phyloP scores from a whole-genome alignment of 2,113 vertebrate species.

The Salvator merianae region DNA sequence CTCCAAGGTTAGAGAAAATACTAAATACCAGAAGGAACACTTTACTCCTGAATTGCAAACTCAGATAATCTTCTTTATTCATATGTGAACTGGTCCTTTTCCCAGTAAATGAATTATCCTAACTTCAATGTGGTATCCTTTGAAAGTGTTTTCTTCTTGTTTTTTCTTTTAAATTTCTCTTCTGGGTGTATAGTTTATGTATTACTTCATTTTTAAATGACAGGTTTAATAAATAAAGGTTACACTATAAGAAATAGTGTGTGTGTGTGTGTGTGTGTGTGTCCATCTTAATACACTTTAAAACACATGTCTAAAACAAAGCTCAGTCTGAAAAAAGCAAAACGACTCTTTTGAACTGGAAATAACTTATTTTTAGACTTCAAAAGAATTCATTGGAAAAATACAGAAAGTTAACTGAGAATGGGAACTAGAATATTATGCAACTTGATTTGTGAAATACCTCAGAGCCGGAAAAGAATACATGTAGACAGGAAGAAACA shows the following conservation, averaged over 20 bases:
- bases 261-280: too few species aligned
- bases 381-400: neutral
- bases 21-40: too few species aligned
- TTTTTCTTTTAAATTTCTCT: too few species aligned
- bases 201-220: neutral
- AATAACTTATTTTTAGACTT: neutral
- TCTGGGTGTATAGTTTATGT: neutral
- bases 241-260: too few species aligned
- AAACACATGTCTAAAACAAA: neutral
- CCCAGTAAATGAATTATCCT: too few species aligned
- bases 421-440: neutral
- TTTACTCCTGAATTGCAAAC: too few species aligned
- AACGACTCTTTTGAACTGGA: neutral
- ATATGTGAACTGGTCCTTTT: too few species aligned
- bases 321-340: neutral
- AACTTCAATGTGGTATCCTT: too few species aligned
- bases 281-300: too few species aligned
- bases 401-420: neutral
- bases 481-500: neutral
- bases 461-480: neutral
- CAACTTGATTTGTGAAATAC: neutral
- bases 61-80: too few species aligned
- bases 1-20: too few species aligned
- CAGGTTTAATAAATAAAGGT: neutral
- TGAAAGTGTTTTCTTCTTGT: too few species aligned